Base-by-base conservation (phyloP, 2,888 invertebrate genomes). In the Sthenelais limicola region DNA sequence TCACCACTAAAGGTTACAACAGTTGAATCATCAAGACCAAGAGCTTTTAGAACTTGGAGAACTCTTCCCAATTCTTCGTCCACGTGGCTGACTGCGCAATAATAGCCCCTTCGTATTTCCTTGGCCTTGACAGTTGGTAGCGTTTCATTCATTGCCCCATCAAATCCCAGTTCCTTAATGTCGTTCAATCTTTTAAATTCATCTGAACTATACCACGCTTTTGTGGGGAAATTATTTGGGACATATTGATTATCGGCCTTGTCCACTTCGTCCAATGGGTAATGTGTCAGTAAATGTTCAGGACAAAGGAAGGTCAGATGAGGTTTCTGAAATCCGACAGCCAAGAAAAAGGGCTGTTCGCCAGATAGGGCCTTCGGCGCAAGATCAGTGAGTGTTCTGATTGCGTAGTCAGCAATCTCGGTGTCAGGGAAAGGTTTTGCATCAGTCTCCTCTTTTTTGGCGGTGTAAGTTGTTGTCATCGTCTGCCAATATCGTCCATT, bases 241-340 rank as follows among this genome's bases (percentile, higher is more conserved):
- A 79, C 79, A 48, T 78, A 79, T 1, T 71, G 72, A 71, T 82
- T 81, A 3, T 71, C 54, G 5, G 83, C 82, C 28, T 82, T 72
- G 3, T 38, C 28, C 3, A 79, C 71, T 26, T 49, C 49, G 7
- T 52, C 66, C n/a, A 51, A 47, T 32, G 77, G 76, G 47, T 78
- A 78, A n/a, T 68, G 72, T 12, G 71, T 43, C 12, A 77, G 73
- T 38, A 74, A 79, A 21, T 73, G 43, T 21, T 67, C 67, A 9
- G 80, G 80, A 49, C 74, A 79, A 18, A 75, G 32, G 56, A 78
- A 80, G 0, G 80, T 79, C n/a, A 80, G 68, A 66, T 80, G 79
- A 18, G 79, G 79, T 62, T 76, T 78, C 24, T 72, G 73, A 71
- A 79, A 78, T 0, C 80, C 80, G 0, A 78, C 77, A 5, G 80